Evolutionary conservation across 1,140 invertebrate genomes (phyloP).

Genomic region (Cardiocondyla obscurior): DNA sequence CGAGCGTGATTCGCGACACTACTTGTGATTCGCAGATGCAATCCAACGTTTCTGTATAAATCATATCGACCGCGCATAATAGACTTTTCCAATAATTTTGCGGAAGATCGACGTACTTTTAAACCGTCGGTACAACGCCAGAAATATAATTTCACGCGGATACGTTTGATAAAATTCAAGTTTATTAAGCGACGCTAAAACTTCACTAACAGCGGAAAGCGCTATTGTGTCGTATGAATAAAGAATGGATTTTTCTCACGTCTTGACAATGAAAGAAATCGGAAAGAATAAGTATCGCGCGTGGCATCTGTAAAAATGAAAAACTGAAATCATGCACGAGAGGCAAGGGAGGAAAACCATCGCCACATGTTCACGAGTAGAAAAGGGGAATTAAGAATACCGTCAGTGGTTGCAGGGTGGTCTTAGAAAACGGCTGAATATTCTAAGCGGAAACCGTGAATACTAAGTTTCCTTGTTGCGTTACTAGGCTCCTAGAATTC

Average conservation of each 20-base stretch:
- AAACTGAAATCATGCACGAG: constrained; percentile 49
- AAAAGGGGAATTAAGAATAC: constrained; percentile 53
- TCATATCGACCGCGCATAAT: neutral
- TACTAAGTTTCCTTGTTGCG: neutral
- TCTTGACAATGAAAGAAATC: constrained; percentile 49
- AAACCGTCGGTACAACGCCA: neutral
- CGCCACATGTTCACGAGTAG: constrained; percentile 49
- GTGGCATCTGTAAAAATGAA: constrained; percentile 68
- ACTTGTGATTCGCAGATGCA: constrained; percentile 35
- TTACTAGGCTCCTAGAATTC: neutral
- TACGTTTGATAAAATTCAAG: neutral
- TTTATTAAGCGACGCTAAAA: neutral
- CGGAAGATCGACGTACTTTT: neutral
- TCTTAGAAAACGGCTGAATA: constrained; percentile 46
- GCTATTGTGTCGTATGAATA: neutral
- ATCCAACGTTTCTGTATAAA: neutral
- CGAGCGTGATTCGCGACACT: constrained; percentile 42
- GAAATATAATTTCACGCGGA: neutral
- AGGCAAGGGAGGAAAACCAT: constrained; percentile 24
- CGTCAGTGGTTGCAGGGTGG: constrained; percentile 41
- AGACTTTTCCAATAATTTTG: neutral
- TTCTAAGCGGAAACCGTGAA: neutral
- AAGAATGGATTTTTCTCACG: constrained; percentile 44
- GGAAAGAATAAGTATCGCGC: constrained; percentile 27
- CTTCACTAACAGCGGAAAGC: neutral